Base-by-base conservation (phyloP, 2,113 vertebrate species). In the Leptosomus discolor region DNA sequence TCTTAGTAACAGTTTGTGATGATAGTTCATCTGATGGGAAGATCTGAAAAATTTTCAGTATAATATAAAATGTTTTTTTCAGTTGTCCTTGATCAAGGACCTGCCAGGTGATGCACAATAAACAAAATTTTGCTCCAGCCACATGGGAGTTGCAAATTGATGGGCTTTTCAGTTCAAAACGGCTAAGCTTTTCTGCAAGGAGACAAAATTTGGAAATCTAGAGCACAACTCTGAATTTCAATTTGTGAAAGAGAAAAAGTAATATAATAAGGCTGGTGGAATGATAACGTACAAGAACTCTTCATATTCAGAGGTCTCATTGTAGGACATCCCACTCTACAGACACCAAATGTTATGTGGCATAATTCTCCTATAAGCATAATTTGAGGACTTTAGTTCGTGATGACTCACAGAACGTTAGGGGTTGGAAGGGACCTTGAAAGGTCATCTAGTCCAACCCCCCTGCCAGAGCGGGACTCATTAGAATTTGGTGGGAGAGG, bases 131-230 rank as follows among this genome's bases (percentile, higher is more conserved):
- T 90, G 30, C 34, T 88, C 45, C 36, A 90, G 34, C 34, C 78
- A 32, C 14, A 8, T 80, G 36, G 37, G 46, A 94, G 30, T 64
- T 94, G 45, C 74, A 94, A 75, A 91, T 70, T 78, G 86, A 89
- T 91, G 79, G 61, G 11, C 53, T 96, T 96, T 96, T 92, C 63
- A 58, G 43, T 92, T 94, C 30, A 85, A 95, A 93, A 82, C 70
- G 30, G 15, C 71, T 74, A 63, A 53, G 29, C 13, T 83, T 91
- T 85, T 43, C 75, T 92, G 23, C 36, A 76, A 36, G 26, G 61
- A 57, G 26, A 46, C 51, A 23, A 92, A 50, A 50, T 37, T 43
- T 22, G 20, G 63, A 84, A 92, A 81, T 84, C 36, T 70, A 46
- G 57, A 82, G 30, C 23, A 46, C 22, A 73, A 21, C 8, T 85